Evolutionary conservation across 1,140 invertebrate species (phyloP), one percentile per base, ranked within the genome.

Genomic region (Drosophila bipectinata): DNA sequence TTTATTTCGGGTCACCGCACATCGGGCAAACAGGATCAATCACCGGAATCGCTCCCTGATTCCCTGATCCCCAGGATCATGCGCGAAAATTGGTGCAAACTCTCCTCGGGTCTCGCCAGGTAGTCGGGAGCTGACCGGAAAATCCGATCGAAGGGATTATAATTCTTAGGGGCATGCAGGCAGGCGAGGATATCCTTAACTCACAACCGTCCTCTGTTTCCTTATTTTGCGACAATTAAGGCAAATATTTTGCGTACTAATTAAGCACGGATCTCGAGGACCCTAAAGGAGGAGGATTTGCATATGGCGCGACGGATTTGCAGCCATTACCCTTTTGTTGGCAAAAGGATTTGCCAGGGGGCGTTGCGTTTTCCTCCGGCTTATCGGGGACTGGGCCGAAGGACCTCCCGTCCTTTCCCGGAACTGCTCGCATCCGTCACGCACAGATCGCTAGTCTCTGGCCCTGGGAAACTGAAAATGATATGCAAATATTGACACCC

Each of bases 221-320:
- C 51, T 24, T 37, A 56, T 66, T 78, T 77, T 68, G 52, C 57
- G 66, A 76, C 79, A 90, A 90, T 90, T 90, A 87, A 69, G 84
- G 77, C 88, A 90, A 90, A 90, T 90, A 90, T 90, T 90, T 90
- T 90, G 88, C 67, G 88, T 90, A 88, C 83, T 90, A 90, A 90
- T 90, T 90, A 85, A 88, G 77, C 77, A 59, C 18, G 68, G 68
- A 44, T 44, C 52, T 63, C 32, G 52, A 57, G 41, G 9, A 34
- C 4, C 39, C 37, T n/a, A 24, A 14, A 7, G 61, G 41, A 37
- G 53, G 15, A 47, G 76, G 18, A 82, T 83, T 78, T 83, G 80
- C 77, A 79, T 79, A 78, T 39, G 41, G 59, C 47, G 52, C 72
- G 57, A 41, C 69, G 84, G 79, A 88, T 88, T 88, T 88, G 79